A percentile compares a stretch with the other conserved stretches of the same genome.
Conservation (phyloP, 2,113 vertebrate species). For the Pionites leucogaster region DNA sequence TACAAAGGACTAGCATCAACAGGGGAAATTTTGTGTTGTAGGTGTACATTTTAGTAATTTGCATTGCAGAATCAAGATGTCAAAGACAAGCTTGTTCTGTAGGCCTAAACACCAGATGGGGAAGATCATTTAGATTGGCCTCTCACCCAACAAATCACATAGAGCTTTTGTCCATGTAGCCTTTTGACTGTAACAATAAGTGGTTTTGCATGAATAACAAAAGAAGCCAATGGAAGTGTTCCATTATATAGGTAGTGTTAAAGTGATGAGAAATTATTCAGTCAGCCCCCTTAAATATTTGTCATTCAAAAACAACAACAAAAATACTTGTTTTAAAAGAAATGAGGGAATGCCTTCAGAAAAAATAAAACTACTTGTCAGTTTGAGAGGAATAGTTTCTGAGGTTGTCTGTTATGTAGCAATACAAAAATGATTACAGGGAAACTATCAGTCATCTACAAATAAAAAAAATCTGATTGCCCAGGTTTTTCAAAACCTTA, state of each 20-base stretch:
- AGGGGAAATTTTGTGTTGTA: not conserved
- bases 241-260: not conserved
- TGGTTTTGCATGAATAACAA: not conserved
- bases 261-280: not conserved
- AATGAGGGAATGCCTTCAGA: not conserved
- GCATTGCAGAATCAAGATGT: constrained; percentile 1
- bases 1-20: not conserved
- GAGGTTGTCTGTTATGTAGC: not conserved
- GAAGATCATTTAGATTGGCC: not conserved
- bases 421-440: not conserved
- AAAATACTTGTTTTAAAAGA: not conserved
- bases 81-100: not conserved
- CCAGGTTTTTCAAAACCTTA: not conserved
- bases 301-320: not conserved
- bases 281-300: not conserved
- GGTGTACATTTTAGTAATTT: not conserved
- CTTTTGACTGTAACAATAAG: not conserved
- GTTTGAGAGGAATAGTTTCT: not conserved
- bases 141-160: not conserved
- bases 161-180: not conserved
- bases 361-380: not conserved
- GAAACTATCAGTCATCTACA: not conserved
- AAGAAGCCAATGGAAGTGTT: not conserved
- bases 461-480: not conserved
- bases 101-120: not conserved